Evolutionary conservation across 2,113 vertebrate genomes (phyloP).

Genomic region (Okapia johnstoni): DNA sequence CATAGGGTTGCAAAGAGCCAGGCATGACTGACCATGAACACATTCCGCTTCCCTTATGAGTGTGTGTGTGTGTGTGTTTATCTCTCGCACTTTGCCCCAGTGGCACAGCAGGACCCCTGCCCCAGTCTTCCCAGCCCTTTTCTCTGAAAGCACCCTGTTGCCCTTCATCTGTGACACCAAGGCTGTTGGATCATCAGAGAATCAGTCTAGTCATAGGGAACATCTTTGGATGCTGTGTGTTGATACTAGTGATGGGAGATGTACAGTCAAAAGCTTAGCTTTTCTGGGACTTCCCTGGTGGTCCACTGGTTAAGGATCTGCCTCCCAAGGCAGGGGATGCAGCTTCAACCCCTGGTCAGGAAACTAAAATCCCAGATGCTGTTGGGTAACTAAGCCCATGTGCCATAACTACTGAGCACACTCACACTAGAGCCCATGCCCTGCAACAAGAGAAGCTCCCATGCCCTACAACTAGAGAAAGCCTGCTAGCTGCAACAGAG

Average conservation of each 20-base stretch:
- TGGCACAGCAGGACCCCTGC: too few species aligned
- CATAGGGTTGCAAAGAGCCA: neutral
- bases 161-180: neutral
- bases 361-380: neutral
- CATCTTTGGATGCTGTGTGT: too few species aligned
- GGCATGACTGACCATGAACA: neutral
- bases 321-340: neutral
- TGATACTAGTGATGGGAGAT: neutral
- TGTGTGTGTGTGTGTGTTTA: neutral
- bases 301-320: neutral
- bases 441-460: neutral
- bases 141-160: too few species aligned
- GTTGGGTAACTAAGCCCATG: neutral
- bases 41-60: neutral
- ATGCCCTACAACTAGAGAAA: neutral
- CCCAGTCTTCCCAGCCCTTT: neutral
- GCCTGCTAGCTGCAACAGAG: neutral
- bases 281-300: neutral
- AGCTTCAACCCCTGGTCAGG: neutral
- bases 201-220: neutral
- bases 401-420: neutral
- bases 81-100: neutral
- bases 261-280: neutral
- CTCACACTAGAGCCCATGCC: neutral
- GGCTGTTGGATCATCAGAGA: neutral